Base-by-base conservation (phyloP, 2,888 invertebrate species). In the Sphinx pinastri region DNA sequence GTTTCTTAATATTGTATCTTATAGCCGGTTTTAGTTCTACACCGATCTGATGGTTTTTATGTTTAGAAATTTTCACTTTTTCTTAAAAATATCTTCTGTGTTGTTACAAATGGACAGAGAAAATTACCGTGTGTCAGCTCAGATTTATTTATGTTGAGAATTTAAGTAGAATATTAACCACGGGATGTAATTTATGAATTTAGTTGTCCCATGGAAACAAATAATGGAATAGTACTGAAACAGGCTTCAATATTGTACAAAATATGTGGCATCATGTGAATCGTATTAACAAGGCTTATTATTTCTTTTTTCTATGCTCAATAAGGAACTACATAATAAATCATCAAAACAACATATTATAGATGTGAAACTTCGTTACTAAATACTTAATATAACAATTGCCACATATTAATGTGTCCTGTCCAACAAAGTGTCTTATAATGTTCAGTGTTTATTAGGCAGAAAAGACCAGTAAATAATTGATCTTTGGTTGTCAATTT, bases 21-120 rank as follows among this genome's bases (percentile, higher is more conserved):
- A 63, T 70, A 66, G 72, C 63, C 60, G 16, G 47, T 70, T 74
- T 71, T 74, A 73, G 72, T 77, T 75, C 71, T 72, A 73, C 73
- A 69, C 74, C 71, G 71, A 69, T 67, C 60, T 67, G 47, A 47
- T 14, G 25, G 25, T 8, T 58, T 63, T 16, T 31, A 69, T 68
- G 66, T 68, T 71, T 70, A 14, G n/a, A 16, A 71, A 71, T 72
- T 69, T 55, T 55, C 51, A 59, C 31, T 31, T 68, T 38, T 47
- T 68, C 59, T 60, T 68, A 49, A 68, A 38, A 45, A 13, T 6
- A 60, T 51, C 52, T 54, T 51, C 13, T 63, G 13, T 63, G 11
- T 47, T 63, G 49, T 49, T 63, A 47, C 47, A 47, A 63, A 47
- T 63, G 47, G 14, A 11, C 16, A 19, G 49, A 49, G 19, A 38